A percentile compares a stretch with the other conserved stretches of the same genome.
Conservation (phyloP, 2,888 invertebrate species). For the Platypus cylindrus region DNA sequence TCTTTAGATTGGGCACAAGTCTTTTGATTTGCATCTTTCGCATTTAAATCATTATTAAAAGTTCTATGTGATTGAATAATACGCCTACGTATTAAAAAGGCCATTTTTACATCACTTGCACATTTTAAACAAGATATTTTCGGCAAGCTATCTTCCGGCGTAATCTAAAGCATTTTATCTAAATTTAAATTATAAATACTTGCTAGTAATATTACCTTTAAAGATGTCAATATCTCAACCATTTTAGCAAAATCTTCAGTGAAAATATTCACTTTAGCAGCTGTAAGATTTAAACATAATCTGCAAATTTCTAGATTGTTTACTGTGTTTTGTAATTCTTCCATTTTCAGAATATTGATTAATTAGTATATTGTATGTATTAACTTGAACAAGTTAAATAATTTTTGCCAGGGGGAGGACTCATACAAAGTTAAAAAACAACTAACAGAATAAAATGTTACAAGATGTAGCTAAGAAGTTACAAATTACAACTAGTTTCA, state of each 20-base stretch:
- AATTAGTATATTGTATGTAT: too few species aligned
- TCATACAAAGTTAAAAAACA: too few species aligned
- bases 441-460: too few species aligned
- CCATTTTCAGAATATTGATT: slow-evolving; percentile 7
- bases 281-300: slow-evolving; percentile 22
- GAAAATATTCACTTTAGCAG: slow-evolving; percentile 21
- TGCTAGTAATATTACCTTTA: slow-evolving; percentile 27
- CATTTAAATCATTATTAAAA: slow-evolving; percentile 10
- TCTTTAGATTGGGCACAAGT: neutral
- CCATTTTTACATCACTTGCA: slow-evolving; percentile 23
- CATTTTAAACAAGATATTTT: slow-evolving; percentile 25
- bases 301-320: slow-evolving; percentile 19
- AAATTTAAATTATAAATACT: too few species aligned
- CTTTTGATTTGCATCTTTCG: slow-evolving; percentile 1
- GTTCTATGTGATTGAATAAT: slow-evolving; percentile 24
- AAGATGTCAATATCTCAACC: slow-evolving; percentile 25
- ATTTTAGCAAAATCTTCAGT: slow-evolving; percentile 23
- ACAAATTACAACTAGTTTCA: too few species aligned
- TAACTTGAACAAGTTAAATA: too few species aligned
- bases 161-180: slow-evolving; percentile 25
- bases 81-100: slow-evolving; percentile 22
- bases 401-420: too few species aligned
- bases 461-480: too few species aligned
- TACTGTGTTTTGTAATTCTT: slow-evolving; percentile 6
- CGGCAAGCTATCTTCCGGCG: slow-evolving; percentile 23